Evolutionary conservation across 2,113 vertebrate species (phyloP).

Genomic region (Perccottus glenii): DNA sequence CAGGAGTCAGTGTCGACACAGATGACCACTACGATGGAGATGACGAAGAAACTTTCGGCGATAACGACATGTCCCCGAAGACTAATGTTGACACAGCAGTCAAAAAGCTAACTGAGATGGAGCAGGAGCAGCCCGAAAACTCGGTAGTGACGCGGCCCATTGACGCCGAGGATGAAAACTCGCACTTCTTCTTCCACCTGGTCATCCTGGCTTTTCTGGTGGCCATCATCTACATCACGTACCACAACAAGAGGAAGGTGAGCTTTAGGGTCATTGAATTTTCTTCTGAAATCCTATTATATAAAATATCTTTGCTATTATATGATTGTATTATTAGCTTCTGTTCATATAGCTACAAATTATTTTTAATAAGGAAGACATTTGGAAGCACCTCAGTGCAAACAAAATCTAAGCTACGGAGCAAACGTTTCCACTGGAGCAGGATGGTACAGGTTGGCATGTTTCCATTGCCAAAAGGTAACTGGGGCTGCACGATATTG

Average conservation of each 20-base stretch:
- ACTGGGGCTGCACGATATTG: too few relatives aligned
- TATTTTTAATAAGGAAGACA: too few relatives aligned
- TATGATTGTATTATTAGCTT: too few relatives aligned
- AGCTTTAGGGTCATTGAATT: slow-evolving; percentile 2
- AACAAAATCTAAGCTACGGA: too few relatives aligned
- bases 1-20: too few relatives aligned
- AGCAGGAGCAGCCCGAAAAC: slow-evolving; percentile 44
- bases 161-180: slow-evolving; percentile 84
- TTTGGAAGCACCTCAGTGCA: too few relatives aligned
- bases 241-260: slow-evolving; percentile 99
- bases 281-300: too few relatives aligned
- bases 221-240: slow-evolving; percentile 90
- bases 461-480: too few relatives aligned
- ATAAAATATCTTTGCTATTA: too few relatives aligned
- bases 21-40: not conserved
- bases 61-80: not conserved
- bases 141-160: slow-evolving; percentile 54
- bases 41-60: rapidly evolving
- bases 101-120: slow-evolving; percentile 17
- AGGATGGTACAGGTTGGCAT: too few relatives aligned
- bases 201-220: slow-evolving; percentile 91
- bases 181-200: slow-evolving; percentile 96
- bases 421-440: too few relatives aligned
- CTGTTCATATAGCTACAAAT: too few relatives aligned
- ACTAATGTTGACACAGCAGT: not conserved